Percentiles rank a stretch among this genome's conserved stretches.
Conservation (phyloP, 1,140 invertebrate genomes). For the Chironomus tepperi region DNA sequence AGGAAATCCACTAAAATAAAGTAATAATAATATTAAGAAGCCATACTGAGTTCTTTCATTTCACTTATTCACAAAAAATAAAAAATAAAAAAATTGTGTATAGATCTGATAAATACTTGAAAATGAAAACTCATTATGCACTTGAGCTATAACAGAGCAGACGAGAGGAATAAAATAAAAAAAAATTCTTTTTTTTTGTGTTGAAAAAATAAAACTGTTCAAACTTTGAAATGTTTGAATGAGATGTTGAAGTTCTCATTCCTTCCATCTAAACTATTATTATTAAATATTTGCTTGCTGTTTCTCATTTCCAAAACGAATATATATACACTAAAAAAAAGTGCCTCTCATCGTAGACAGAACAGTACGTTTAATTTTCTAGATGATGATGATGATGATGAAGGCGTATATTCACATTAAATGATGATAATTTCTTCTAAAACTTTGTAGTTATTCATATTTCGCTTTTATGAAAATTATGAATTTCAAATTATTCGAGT, state of each 20-base stretch:
- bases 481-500: too few relatives aligned
- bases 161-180: neutral
- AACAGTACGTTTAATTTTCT: neutral
- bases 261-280: neutral
- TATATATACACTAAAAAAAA: neutral
- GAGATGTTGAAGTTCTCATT: neutral
- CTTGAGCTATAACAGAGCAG: neutral
- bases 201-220: neutral
- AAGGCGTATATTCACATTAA: too few relatives aligned
- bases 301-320: conserved; percentile 8
- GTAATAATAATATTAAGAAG: neutral
- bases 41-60: neutral
- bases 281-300: conserved; percentile 9
- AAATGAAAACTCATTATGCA: conserved; percentile 21
- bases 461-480: too few relatives aligned
- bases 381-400: too few relatives aligned
- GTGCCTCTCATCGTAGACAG: neutral
- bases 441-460: too few relatives aligned
- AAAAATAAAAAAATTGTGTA: conserved; percentile 18
- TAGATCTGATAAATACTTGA: conserved; percentile 19
- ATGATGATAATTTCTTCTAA: too few relatives aligned
- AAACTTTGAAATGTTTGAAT: conserved; percentile 1
- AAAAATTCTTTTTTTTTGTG: neutral
- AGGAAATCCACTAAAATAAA: too few relatives aligned
- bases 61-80: neutral